Percentiles rank a stretch among this genome's conserved stretches.
phyloP scores from a whole-genome alignment of 1,140 invertebrate species.

The Diorhabda carinulata region DNA sequence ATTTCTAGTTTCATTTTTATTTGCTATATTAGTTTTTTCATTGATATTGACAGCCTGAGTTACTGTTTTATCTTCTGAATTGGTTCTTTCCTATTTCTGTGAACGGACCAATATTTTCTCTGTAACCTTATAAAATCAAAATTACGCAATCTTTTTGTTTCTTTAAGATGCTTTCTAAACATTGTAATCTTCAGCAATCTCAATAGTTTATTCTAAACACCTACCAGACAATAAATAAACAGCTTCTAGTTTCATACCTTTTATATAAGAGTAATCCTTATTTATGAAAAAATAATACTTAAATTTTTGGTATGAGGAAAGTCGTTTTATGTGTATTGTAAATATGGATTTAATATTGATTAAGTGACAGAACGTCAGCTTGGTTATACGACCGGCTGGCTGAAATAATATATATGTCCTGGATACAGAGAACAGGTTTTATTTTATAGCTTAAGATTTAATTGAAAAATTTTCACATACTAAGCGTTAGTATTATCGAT shows the following conservation, averaged over 20 bases:
- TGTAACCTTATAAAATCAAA: no score
- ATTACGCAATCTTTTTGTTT: no score
- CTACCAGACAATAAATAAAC: not conserved
- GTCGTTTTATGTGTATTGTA: not conserved
- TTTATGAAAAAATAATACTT: not conserved
- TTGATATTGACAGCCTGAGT: no score
- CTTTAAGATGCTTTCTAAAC: no score
- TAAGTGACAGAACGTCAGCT: not conserved
- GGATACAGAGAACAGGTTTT: not conserved
- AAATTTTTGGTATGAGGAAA: not conserved
- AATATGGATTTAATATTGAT: conserved; percentile 3
- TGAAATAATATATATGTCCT: not conserved
- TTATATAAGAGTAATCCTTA: not conserved
- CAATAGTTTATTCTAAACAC: no score
- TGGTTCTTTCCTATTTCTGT: no score
- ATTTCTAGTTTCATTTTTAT: no score
- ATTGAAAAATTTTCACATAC: not conserved
- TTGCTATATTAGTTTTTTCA: no score
- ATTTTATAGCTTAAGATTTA: not conserved
- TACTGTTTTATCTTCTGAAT: no score
- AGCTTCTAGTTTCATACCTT: not conserved
- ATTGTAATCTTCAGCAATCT: no score
- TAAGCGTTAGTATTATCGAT: no score
- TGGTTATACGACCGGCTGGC: not conserved
- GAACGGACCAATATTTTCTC: no score